Conservation (phyloP, 2,888 invertebrate species). For the Embidobia sp. region DNA sequence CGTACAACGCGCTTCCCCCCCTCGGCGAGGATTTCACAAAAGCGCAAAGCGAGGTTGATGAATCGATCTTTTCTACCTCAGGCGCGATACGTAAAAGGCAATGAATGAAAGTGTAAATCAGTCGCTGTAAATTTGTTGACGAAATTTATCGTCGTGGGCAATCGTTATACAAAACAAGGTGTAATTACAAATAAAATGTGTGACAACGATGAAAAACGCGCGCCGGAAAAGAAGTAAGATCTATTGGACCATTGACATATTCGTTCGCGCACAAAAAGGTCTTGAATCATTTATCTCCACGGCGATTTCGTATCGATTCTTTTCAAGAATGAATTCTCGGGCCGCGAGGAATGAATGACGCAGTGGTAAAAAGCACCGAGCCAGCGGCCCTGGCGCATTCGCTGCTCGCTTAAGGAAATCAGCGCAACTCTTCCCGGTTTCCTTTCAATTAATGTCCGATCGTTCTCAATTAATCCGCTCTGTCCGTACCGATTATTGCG, state of each 20-base stretch:
- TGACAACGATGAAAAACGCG: constrained; percentile 32
- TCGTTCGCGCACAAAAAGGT: constrained; percentile 41
- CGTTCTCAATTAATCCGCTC: constrained; percentile 77
- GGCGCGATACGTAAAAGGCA: constrained; percentile 12
- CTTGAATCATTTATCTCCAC: constrained; percentile 52
- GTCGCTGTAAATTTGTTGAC: constrained; percentile 38
- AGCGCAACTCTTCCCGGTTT: constrained; percentile 63
- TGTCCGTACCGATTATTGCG: constrained; percentile 76
- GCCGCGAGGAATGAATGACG: constrained; percentile 40
- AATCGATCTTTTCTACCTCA: constrained; percentile 12
- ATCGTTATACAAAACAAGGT: constrained; percentile 29
- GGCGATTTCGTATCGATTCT: constrained; percentile 52
- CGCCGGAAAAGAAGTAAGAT: constrained; percentile 34
- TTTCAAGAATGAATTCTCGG: constrained; percentile 47
- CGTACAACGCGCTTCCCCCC: no score
- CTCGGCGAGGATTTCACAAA: no score
- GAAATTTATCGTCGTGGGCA: constrained; percentile 33
- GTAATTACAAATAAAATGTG: constrained; percentile 56
- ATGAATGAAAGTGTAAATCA: constrained; percentile 45
- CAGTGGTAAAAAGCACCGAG: constrained; percentile 43
- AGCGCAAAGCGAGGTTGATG: no score
- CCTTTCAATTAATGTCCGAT: constrained; percentile 76
- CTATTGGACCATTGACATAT: constrained; percentile 59
- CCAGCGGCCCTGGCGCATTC: constrained; percentile 21
- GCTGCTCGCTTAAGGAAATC: constrained; percentile 55